Conservation (phyloP, 2,113 vertebrate species). For the Oryctolagus cuniculus region DNA sequence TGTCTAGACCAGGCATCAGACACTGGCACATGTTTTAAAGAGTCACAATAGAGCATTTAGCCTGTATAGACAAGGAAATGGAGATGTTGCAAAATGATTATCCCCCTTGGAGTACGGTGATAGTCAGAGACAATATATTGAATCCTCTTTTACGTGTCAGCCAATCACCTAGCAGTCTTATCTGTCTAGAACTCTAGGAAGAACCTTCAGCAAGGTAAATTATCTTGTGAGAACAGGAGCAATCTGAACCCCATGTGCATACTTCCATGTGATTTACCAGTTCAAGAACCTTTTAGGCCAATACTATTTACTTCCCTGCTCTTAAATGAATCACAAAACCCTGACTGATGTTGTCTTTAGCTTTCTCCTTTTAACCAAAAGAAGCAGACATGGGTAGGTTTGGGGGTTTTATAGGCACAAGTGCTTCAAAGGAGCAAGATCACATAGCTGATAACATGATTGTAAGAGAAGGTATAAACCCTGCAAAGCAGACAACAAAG, state of each 20-base stretch:
- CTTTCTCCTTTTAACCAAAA: background rate
- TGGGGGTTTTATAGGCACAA: background rate
- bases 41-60: background rate
- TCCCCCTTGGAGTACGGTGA: background rate
- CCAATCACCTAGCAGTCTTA: background rate
- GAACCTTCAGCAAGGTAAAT: background rate
- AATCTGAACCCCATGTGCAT: background rate
- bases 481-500: background rate
- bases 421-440: background rate
- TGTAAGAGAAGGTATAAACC: background rate
- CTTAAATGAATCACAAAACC: background rate
- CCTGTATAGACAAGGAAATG: background rate
- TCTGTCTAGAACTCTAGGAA: background rate
- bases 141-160: background rate
- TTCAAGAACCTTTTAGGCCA: background rate
- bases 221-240: background rate
- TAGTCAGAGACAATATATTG: background rate
- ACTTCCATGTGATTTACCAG: too few species aligned
- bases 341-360: background rate
- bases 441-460: background rate
- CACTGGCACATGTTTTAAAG: background rate
- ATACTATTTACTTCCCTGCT: background rate
- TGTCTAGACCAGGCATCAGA: background rate
- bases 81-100: background rate
- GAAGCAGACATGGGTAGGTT: background rate